Percentiles rank a stretch among this genome's conserved stretches.
These are phyloP conservation scores for Nematostella vectensis DNA, from an alignment of 92 coral and sea anemone species.

Conservation along the genomic window DNA sequence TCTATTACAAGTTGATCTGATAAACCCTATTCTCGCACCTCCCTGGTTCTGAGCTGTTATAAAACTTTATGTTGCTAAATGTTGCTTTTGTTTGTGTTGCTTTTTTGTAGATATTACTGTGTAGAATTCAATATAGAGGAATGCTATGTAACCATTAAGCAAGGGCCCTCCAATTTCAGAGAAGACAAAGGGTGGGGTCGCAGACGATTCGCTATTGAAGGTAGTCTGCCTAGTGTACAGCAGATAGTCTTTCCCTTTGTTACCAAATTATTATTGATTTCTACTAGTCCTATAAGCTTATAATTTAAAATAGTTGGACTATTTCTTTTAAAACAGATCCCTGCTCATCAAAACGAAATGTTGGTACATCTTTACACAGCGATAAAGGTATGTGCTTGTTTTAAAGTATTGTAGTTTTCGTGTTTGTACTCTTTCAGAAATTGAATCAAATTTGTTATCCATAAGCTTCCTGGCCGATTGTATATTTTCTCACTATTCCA, in stretches of 20 bases:
- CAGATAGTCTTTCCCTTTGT: neutral
- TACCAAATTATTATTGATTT: neutral
- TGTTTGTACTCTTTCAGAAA: no score
- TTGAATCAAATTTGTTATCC: no score
- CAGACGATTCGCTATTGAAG: constrained; percentile 81
- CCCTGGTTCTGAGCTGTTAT: no score
- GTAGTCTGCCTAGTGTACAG: constrained; percentile 17
- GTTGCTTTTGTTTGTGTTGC: no score
- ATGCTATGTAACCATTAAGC: constrained; percentile 45
- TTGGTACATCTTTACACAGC: constrained; percentile 61
- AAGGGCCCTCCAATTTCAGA: constrained; percentile 36
- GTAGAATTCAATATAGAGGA: constrained; percentile 50
- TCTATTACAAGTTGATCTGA: no score
- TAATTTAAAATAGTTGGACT: no score
- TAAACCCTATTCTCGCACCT: no score
- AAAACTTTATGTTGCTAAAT: no score
- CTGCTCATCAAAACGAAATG: constrained; percentile 60
- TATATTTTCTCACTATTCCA: no score
- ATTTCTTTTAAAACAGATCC: no score
- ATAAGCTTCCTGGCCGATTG: no score
- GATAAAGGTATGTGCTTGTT: constrained; percentile 37
- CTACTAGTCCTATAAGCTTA: neutral
- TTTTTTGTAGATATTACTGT: constrained; percentile 79
- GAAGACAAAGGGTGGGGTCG: constrained; percentile 69
- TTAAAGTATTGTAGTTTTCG: no score